Conservation (phyloP, 2,888 invertebrate genomes). For the Nomada goodeniana region DNA sequence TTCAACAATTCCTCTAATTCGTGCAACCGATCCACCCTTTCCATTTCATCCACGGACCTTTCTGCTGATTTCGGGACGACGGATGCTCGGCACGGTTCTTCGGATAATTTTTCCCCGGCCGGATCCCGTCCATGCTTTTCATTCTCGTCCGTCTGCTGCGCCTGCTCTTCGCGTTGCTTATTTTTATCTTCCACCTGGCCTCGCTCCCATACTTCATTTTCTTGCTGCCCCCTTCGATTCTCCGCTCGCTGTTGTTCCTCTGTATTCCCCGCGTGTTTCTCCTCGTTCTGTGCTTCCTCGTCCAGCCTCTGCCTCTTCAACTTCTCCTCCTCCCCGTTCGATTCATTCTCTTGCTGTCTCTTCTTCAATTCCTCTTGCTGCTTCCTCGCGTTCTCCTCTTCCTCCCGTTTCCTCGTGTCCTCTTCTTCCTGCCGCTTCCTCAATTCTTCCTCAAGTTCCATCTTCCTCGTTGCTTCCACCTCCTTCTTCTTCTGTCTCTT, state of each 20-base stretch:
- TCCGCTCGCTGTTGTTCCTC: not conserved
- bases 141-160: not conserved
- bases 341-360: slow-evolving; percentile 6
- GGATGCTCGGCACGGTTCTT: not conserved
- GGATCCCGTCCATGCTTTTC: not conserved
- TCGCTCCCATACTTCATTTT: not conserved
- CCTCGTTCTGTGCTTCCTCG: not conserved
- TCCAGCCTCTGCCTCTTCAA: slow-evolving; percentile 8
- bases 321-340: slow-evolving; percentile 29
- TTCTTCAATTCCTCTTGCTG: slow-evolving; percentile 2
- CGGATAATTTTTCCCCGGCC: not conserved
- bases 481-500: slow-evolving; percentile 25
- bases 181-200: not conserved
- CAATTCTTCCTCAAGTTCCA: not conserved
- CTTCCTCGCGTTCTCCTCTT: slow-evolving; percentile 20
- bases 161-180: not conserved
- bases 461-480: slow-evolving; percentile 11
- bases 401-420: not conserved
- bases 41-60: not conserved
- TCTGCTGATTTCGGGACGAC: not conserved
- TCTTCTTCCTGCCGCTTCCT: slow-evolving; percentile 10
- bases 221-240: not conserved
- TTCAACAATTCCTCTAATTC: slow-evolving; percentile 13
- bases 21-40: not conserved
- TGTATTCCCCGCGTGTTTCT: not conserved